Evolutionary conservation across 2,113 vertebrate species (phyloP).

Genomic region (Saguinus imperator): DNA sequence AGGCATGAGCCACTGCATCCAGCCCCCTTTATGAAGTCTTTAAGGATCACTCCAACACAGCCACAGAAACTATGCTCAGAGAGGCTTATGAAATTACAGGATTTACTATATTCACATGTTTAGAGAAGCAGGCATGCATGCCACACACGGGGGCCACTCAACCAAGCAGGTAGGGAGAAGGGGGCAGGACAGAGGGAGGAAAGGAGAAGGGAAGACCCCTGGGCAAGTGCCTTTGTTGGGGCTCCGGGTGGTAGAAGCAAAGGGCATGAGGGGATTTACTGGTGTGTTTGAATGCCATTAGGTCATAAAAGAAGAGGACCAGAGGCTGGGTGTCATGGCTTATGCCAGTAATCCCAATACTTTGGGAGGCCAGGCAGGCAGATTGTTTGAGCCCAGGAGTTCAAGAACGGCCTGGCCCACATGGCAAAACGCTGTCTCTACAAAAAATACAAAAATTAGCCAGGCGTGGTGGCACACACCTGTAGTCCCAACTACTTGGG

Average conservation of each 20-base stretch:
- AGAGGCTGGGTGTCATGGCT: too few relatives aligned
- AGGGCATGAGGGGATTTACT: neutral
- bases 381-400: too few relatives aligned
- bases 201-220: neutral
- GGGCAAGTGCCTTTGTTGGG: neutral
- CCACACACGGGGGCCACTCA: neutral
- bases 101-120: neutral
- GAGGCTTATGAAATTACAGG: neutral
- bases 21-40: too few relatives aligned
- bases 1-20: too few relatives aligned
- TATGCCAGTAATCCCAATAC: too few relatives aligned
- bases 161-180: neutral
- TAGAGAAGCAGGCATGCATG: neutral
- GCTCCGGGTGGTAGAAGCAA: neutral
- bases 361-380: too few relatives aligned
- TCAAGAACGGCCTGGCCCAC: too few relatives aligned
- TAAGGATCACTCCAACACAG: neutral
- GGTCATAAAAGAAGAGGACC: neutral
- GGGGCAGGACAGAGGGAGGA: neutral
- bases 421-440: too few relatives aligned
- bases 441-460: too few relatives aligned
- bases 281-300: neutral
- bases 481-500: too few relatives aligned
- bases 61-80: neutral
- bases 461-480: too few relatives aligned